Percentiles rank a stretch among this genome's conserved stretches.
These are phyloP conservation scores for Lophura nycthemera DNA, from an alignment of 2,113 vertebrate species.

Conservation along the genomic window DNA sequence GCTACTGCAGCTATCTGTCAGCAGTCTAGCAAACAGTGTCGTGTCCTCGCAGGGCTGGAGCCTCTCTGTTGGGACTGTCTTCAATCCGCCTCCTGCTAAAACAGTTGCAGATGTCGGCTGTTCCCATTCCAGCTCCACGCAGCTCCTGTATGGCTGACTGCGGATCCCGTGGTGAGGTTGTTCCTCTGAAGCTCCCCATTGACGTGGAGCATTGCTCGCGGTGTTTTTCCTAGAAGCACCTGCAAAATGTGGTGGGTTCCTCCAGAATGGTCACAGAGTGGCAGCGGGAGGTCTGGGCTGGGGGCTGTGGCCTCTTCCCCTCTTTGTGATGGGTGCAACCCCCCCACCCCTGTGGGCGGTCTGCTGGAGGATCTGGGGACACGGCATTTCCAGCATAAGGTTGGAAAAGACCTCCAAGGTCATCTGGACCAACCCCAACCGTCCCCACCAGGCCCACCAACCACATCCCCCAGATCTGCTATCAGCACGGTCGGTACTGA, in stretches of 20 bases:
- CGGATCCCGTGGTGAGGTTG: neutral
- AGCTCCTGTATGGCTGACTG: neutral
- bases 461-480: neutral
- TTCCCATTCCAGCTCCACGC: neutral
- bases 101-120: conserved; percentile 35
- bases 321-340: neutral
- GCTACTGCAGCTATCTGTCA: conserved; percentile 62
- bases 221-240: neutral
- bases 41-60: neutral
- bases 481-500: neutral
- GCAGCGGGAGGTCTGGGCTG: neutral
- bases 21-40: neutral
- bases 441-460: too few relatives aligned
- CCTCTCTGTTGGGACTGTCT: conserved; percentile 27
- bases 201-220: rapidly evolving
- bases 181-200: neutral
- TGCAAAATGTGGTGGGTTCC: neutral
- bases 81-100: conserved; percentile 18
- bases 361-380: neutral
- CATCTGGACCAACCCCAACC: too few relatives aligned
- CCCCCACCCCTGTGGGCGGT: neutral
- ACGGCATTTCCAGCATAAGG: too few relatives aligned
- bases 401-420: too few relatives aligned
- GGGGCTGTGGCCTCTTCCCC: neutral
- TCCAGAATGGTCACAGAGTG: rapidly evolving